Conservation (phyloP, 2,113 vertebrate genomes). For the Telmatochromis brachygnathus region DNA sequence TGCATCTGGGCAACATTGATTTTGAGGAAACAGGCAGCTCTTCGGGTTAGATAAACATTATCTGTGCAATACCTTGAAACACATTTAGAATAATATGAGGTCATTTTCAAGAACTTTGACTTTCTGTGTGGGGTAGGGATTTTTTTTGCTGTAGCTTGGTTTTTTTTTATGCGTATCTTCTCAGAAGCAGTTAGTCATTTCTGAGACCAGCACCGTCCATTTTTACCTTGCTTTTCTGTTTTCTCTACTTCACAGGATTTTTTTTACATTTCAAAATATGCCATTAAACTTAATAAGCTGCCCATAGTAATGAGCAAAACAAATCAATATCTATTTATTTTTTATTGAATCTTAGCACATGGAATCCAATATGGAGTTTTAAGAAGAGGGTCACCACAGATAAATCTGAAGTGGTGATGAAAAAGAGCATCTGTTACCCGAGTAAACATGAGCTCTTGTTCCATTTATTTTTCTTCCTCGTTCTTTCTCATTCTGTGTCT, state of each 20-base stretch:
- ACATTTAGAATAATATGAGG: background rate
- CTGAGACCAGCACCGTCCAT: background rate
- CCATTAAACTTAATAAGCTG: background rate
- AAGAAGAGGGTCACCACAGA: background rate
- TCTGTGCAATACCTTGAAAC: background rate
- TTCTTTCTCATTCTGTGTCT: background rate
- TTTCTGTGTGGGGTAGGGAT: background rate
- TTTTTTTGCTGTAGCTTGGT: background rate
- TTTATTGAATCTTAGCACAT: background rate
- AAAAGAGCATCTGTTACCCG: background rate
- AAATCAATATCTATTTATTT: background rate
- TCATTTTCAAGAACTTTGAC: background rate
- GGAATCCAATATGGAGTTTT: background rate
- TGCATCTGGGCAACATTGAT: constrained; percentile 97
- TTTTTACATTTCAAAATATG: background rate
- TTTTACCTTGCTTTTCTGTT: background rate
- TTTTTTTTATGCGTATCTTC: background rate
- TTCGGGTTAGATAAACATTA: constrained; percentile 76
- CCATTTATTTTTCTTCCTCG: background rate
- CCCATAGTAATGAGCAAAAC: background rate
- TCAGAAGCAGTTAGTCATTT: background rate
- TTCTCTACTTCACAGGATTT: background rate
- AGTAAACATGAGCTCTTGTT: background rate
- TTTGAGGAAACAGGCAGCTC: constrained; percentile 96
- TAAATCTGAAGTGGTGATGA: background rate